A percentile compares a stretch with the other conserved stretches of the same genome.
These are phyloP conservation scores for Macrosiphum euphorbiae DNA, from an alignment of 2,888 invertebrate genomes.

Conservation along the genomic window DNA sequence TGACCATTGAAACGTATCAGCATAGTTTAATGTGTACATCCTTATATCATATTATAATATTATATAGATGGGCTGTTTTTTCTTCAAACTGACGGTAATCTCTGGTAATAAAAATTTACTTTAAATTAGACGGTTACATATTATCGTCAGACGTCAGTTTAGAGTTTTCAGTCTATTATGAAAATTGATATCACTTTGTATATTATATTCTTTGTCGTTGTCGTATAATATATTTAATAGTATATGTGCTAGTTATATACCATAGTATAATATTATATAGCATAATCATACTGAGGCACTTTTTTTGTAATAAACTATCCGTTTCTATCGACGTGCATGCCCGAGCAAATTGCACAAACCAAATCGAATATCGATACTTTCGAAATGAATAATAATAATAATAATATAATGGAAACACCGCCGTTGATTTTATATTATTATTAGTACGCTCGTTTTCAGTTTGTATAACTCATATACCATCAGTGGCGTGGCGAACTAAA, in stretches of 20 bases:
- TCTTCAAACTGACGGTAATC: background rate
- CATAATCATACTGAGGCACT: background rate
- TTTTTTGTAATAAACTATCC: background rate
- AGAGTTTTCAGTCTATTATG: background rate
- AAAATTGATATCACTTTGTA: background rate
- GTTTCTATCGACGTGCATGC: background rate
- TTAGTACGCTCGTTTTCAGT: background rate
- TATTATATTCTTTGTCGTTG: background rate
- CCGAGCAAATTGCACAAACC: background rate
- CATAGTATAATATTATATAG: background rate
- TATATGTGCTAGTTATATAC: background rate
- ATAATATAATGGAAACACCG: background rate
- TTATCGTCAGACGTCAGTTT: background rate
- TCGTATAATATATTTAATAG: background rate
- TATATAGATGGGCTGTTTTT: background rate
- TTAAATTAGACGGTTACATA: background rate
- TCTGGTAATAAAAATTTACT: background rate
- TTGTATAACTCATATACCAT: background rate
- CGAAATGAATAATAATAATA: background rate
- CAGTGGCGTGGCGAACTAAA: no score
- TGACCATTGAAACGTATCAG: background rate
- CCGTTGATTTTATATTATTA: background rate
- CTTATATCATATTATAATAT: background rate
- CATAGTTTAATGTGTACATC: background rate
- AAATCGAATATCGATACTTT: background rate